phyloP scores from a whole-genome alignment of 2,888 invertebrate species.

The Lycophotia porphyrea region DNA sequence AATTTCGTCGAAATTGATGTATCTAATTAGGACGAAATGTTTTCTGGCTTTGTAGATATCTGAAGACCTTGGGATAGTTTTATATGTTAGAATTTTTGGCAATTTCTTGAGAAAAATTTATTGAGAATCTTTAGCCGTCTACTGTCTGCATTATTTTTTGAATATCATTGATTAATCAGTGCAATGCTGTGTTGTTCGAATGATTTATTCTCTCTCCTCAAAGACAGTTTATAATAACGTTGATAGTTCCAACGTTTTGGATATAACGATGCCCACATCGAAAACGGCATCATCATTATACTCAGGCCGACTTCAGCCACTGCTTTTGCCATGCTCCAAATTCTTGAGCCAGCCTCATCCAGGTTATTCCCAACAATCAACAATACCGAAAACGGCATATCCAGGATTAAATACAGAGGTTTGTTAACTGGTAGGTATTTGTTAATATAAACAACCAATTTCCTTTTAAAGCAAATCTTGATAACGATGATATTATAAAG shows the following conservation, averaged over 20 bases:
- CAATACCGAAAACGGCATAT: background rate
- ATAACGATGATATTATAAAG: background rate
- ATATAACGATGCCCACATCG: background rate
- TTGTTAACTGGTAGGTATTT: background rate
- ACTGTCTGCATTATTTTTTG: background rate
- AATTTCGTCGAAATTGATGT: constrained; percentile 26
- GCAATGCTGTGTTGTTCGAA: background rate
- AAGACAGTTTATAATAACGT: background rate
- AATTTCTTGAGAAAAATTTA: background rate
- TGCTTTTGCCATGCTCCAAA: no score
- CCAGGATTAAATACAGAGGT: background rate
- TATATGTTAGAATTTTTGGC: background rate
- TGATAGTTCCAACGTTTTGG: background rate
- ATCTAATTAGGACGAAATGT: constrained; percentile 1
- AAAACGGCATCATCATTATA: background rate
- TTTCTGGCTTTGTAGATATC: background rate
- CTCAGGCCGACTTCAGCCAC: no score
- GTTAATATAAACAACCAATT: background rate
- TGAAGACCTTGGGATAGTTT: constrained; percentile 19
- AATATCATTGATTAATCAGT: background rate
- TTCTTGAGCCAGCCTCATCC: no score
- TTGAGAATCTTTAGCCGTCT: background rate
- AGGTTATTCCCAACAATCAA: no score
- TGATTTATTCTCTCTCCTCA: background rate
- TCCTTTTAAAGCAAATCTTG: background rate